Evolutionary conservation across 2,113 vertebrate species (phyloP), one percentile per base, ranked within the genome.

Genomic region (Chinchilla lanigera): DNA sequence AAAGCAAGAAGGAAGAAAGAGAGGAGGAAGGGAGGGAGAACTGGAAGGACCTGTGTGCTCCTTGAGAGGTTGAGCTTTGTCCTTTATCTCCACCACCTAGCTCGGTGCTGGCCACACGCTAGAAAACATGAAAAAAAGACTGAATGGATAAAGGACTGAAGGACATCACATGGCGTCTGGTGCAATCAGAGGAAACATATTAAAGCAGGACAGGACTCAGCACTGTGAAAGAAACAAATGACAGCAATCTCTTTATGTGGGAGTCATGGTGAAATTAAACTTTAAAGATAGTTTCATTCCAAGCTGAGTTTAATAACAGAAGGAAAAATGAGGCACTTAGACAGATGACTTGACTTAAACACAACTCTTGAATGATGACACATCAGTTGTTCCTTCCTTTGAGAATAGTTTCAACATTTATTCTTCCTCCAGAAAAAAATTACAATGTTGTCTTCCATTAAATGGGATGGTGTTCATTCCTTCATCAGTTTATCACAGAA

Each of bases 321-420:
- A 89, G 87, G 78, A 67, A 91, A 89, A 65, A 58, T n/a, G 20
- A 87, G 28, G 44, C 69, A 75, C 44, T n/a, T 58, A 50, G 87
- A 93, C 50, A 89, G 71, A 52, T 80, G 60, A 93, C 4, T 16
- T 8, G 38, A 78, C 77, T 86, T 88, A 93, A 78, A 86, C 77
- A 85, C 88, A 88, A 92, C 84, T 89, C 50, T 50, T 50, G 75
- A 75, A 73, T 47, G 78, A 44, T 88, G 86, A n/a, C 28, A 35
- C 20, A 38, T 61, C 41, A 7, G 38, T 92, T 82, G 41, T 67
- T 54, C n/a, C 65, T 69, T 83, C n/a, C 52, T 71, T 38, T 44
- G 14, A 96, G 50, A 94, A 89, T 20, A 60, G 61, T 63, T 93
- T 94, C 47, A 85, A 75, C 7, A 73, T 58, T 89, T 78, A 47